Evolutionary conservation across 2,797 vertebrate species (phyloP), one percentile per base, ranked within the genome.

Genomic region (Lutjanus argentimaculatus): DNA sequence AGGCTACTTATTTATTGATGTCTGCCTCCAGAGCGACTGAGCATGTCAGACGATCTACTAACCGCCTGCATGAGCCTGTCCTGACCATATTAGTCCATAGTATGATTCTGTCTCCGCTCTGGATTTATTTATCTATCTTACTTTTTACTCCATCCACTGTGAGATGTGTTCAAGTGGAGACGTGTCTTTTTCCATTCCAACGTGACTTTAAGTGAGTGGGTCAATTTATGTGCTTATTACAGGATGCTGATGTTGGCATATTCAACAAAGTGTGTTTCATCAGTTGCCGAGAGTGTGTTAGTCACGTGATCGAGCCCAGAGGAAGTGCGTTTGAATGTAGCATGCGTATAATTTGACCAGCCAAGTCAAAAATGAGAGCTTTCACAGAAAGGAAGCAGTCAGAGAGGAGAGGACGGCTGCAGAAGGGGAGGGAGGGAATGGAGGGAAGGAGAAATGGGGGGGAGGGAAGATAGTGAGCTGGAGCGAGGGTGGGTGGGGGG

Each of bases 1-100:
- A 92, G 88, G 85, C 83, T 67, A 80, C 90, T 90, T 92, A 94
- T 95, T 94, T 94, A 93, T 95, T 93, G 92, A 91, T 88, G 90
- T 91, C 56, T 89, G 87, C 76, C 80, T 82, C 85, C 86, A 87
- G 87, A 88, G 80, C 77, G 16, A 85, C 79, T 79, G 76, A 85
- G 83, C 82, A 79, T 83, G 86, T 84, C 88, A 84, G 84, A 77
- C 36, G 3, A 73, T 71, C 83, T 67, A 49, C 77, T 59, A 36
- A 70, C 70, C 2, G 67, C 73, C 62, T 45, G 81, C n/a, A 14
- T 79, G 80, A 85, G 77, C 77, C 12, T n/a, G 69, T 65, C 75
- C 73, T 85, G 85, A 81, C 91, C 92, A 90, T 92, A 91, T 91
- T 89, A 88, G 92, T 87, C 78, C 87, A 88, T 42, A 70, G 25